These are phyloP conservation scores for Meloidogyne exigua DNA, from an alignment of 1,140 invertebrate genomes.

Conservation along the genomic window DNA sequence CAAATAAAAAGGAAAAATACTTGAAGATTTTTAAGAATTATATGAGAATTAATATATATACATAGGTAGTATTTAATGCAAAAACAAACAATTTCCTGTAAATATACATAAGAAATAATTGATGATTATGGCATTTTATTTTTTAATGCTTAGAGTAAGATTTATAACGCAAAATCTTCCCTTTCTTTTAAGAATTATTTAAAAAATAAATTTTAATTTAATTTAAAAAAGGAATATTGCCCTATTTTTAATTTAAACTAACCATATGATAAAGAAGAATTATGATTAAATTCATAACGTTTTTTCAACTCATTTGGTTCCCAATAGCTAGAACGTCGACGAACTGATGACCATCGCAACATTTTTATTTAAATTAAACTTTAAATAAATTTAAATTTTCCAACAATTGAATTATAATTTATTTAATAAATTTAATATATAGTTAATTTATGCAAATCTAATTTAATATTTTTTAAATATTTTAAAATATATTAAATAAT, in stretches of 20 bases:
- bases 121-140: background rate
- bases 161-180: no score
- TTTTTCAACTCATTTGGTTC: constrained; percentile 12
- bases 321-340: constrained; percentile 18
- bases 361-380: constrained; percentile 7
- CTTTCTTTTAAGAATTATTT: no score
- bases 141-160: no score
- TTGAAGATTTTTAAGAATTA: background rate
- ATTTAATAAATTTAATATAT: no score
- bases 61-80: background rate
- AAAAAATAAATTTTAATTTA: no score
- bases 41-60: background rate
- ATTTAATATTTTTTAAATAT: no score
- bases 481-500: no score
- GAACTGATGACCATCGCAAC: constrained; percentile 21
- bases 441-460: no score
- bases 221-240: no score
- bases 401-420: background rate
- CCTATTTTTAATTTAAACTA: background rate
- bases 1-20: background rate
- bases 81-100: background rate
- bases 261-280: constrained; percentile 1
- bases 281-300: constrained; percentile 15
- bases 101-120: background rate
- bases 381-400: background rate